phyloP scores from a whole-genome alignment of 2,888 invertebrate species.

The Diloba caeruleocephala region DNA sequence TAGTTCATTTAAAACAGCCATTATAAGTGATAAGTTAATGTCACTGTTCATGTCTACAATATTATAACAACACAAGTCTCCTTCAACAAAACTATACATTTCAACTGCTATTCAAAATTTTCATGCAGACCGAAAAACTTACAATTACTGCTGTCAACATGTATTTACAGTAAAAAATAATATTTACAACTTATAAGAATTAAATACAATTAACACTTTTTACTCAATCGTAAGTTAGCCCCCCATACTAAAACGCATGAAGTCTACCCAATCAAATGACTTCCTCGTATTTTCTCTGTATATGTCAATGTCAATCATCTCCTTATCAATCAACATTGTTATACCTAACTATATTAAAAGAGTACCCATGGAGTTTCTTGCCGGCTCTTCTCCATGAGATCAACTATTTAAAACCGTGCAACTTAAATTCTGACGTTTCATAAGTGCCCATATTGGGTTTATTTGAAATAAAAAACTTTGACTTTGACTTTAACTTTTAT shows the following conservation, averaged over 20 bases:
- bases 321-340: too few relatives aligned
- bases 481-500: too few relatives aligned
- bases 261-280: conserved; percentile 62
- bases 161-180: conserved; percentile 74
- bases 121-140: conserved; percentile 76
- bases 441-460: too few relatives aligned
- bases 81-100: conserved; percentile 46
- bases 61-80: conserved; percentile 40
- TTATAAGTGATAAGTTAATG: conserved; percentile 80
- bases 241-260: conserved; percentile 82
- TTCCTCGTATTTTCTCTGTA: too few relatives aligned
- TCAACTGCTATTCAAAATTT: conserved; percentile 63
- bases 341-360: too few relatives aligned
- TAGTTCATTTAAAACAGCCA: conserved; percentile 81
- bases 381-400: too few relatives aligned
- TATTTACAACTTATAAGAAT: conserved; percentile 82
- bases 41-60: conserved; percentile 56
- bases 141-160: conserved; percentile 75
- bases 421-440: too few relatives aligned
- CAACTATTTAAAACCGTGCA: too few relatives aligned
- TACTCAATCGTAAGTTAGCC: conserved; percentile 57
- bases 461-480: too few relatives aligned
- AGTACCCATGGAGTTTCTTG: too few relatives aligned
- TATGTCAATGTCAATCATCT: too few relatives aligned
- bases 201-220: conserved; percentile 55